Evolutionary conservation across 2,888 invertebrate species (phyloP), one percentile per base, ranked within the genome.

Genomic region (Euzetes globulus): DNA sequence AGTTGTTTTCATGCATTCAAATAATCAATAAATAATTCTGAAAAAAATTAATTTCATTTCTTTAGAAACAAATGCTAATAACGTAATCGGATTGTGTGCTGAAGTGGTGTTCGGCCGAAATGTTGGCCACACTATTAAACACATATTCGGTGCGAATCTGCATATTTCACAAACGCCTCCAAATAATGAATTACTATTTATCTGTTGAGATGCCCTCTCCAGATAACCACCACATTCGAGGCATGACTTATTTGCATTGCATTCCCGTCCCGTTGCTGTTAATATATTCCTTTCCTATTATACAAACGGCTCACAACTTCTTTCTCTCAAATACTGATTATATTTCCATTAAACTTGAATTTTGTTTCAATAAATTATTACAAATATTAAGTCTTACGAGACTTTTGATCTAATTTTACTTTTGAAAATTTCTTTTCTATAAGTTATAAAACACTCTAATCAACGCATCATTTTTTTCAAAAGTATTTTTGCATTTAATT

Each of bases 111-210:
- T 50, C 50, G 60, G 29, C 33, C 15, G 4, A 60, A 29, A 22
- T 60, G 60, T 60, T 60, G 11, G 60, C 27, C 11, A 13, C 5
- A 7, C n/a, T 60, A 60, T 25, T 60, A 22, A 60, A 25, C 60
- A 60, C 33, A 60, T 29, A 63, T 63, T 33, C 7, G 1, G 37
- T 37, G 33, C n/a, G 25, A 63, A 63, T 63, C 60, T 60, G n/a
- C 63, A 63, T 63, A 63, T 27, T 63, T 63, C 17, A 37, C 63
- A 63, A 63, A 63, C 63, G 63, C 63, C 63, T 63, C 29, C 33
- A 63, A 4, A 33, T 27, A 63, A 63, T 63, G 29, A 63, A 63
- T 63, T 63, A 63, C 11, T 25, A 17, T 9, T 33, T 63, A 63
- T 63, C 17, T n/a, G n/a, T 33, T 19, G 2, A 17, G 63, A 63